phyloP scores from a whole-genome alignment of 2,113 vertebrate species.

The Miniopterus natalensis region DNA sequence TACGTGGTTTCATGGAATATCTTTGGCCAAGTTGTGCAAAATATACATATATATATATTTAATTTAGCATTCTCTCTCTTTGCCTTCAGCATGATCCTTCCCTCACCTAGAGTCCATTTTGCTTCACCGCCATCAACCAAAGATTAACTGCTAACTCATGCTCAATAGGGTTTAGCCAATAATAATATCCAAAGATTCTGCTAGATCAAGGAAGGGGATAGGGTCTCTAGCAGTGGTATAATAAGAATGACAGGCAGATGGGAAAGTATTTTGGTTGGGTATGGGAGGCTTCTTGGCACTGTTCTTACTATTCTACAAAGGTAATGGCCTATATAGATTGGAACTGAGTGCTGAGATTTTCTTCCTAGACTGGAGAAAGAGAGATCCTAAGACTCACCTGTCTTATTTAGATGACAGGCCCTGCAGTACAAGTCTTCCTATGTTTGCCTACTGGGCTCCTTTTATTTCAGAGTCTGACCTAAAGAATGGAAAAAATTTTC shows the following conservation, averaged over 20 bases:
- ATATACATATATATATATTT: background rate
- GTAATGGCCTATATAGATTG: background rate
- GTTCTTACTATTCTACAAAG: background rate
- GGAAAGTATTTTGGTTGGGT: background rate
- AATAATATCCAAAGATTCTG: background rate
- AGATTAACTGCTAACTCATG: background rate
- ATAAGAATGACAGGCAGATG: background rate
- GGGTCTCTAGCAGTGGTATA: background rate
- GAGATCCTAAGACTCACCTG: background rate
- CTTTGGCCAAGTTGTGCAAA: background rate
- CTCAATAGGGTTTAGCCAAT: background rate
- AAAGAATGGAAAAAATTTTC: background rate
- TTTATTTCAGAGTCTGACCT: constrained; percentile 41
- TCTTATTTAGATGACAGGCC: background rate
- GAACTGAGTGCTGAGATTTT: background rate
- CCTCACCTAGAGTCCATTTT: background rate
- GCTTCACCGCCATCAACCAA: background rate
- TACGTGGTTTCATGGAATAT: background rate
- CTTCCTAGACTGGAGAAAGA: background rate
- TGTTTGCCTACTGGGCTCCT: background rate
- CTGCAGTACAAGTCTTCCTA: background rate
- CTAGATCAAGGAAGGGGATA: background rate
- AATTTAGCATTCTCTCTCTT: background rate
- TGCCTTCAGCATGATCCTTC: background rate
- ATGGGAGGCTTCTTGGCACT: background rate